Evolutionary conservation across 2,797 vertebrate species (phyloP).

Genomic region (Atherinosoma microstoma): DNA sequence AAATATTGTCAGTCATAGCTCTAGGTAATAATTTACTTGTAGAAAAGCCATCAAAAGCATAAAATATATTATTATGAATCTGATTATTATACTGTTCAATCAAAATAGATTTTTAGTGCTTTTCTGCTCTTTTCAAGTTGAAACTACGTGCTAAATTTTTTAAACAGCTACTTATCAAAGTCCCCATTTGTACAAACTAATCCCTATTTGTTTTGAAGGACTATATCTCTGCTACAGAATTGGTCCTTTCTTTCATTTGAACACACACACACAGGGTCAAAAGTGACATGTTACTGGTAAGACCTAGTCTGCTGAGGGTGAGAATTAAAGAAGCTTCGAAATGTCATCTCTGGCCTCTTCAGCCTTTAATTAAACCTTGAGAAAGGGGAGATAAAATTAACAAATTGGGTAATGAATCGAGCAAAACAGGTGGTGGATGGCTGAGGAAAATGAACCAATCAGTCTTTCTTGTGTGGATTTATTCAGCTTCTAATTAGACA

Average conservation of each 20-base stretch:
- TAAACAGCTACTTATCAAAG: slow-evolving; percentile 6
- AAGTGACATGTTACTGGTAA: slow-evolving; percentile 50
- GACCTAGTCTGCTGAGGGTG: slow-evolving; percentile 59
- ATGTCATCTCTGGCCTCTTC: slow-evolving; percentile 83
- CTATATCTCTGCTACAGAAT: slow-evolving; percentile 1
- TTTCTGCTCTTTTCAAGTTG: not conserved
- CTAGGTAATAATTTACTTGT: slow-evolving; percentile 34
- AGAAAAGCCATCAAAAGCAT: slow-evolving; percentile 29
- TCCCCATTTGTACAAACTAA: slow-evolving; percentile 12
- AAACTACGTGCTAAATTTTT: slow-evolving; percentile 2
- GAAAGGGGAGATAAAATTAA: slow-evolving; percentile 84
- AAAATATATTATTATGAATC: slow-evolving; percentile 14
- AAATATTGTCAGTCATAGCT: slow-evolving; percentile 32
- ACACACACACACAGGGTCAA: slow-evolving; percentile 23
- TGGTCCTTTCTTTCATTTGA: slow-evolving; percentile 18
- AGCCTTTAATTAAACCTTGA: slow-evolving; percentile 85
- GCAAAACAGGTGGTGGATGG: slow-evolving; percentile 87
- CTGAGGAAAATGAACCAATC: slow-evolving; percentile 87
- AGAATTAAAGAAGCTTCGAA: slow-evolving; percentile 77
- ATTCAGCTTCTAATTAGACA: slow-evolving; percentile 87
- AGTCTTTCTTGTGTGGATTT: slow-evolving; percentile 85
- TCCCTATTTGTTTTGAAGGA: slow-evolving; percentile 18
- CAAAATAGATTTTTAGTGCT: slow-evolving; percentile 5
- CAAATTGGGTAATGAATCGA: slow-evolving; percentile 87
- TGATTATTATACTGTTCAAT: slow-evolving; percentile 22